phyloP scores from a whole-genome alignment of 2,797 vertebrate genomes.

The Nannoperca obscura region DNA sequence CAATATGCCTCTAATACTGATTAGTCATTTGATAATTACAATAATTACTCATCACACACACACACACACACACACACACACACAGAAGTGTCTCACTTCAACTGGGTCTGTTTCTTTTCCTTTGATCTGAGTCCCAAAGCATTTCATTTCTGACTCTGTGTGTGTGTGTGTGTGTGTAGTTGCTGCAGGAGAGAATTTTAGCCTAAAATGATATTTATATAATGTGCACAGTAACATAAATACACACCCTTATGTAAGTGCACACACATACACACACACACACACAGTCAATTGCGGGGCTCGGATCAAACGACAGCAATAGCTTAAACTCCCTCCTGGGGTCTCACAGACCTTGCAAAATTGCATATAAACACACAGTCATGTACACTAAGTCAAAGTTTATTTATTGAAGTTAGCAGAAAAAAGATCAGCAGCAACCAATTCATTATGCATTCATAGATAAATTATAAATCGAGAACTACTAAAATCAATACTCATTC shows the following conservation, averaged over 20 bases:
- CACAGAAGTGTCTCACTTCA: slow-evolving; percentile 31
- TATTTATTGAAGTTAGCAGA: background rate
- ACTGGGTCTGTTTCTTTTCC: slow-evolving; percentile 44
- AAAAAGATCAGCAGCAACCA: background rate
- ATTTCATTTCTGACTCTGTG: slow-evolving; percentile 28
- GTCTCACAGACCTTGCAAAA: slow-evolving; percentile 29
- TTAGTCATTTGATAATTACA: slow-evolving; percentile 72
- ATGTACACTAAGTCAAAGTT: slow-evolving; percentile 21
- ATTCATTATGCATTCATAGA: slow-evolving; percentile 8
- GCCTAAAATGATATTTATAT: slow-evolving; percentile 30
- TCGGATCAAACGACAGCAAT: slow-evolving; percentile 43
- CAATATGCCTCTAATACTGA: slow-evolving; percentile 53
- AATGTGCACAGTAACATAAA: slow-evolving; percentile 33
- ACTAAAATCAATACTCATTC: background rate
- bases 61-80: slow-evolving; percentile 21
- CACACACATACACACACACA: slow-evolving; percentile 20
- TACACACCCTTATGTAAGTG: slow-evolving; percentile 18
- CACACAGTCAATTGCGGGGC: background rate
- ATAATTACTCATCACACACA: slow-evolving; percentile 49
- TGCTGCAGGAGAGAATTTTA: slow-evolving; percentile 28
- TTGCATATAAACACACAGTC: slow-evolving; percentile 11
- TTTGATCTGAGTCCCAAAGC: slow-evolving; percentile 59
- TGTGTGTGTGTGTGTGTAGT: slow-evolving; percentile 5
- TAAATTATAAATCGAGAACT: background rate
- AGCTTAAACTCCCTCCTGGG: slow-evolving; percentile 42